These are phyloP conservation scores for Parazoanthus darwini DNA, from an alignment of 92 coral and sea anemone genomes.

Conservation along the genomic window DNA sequence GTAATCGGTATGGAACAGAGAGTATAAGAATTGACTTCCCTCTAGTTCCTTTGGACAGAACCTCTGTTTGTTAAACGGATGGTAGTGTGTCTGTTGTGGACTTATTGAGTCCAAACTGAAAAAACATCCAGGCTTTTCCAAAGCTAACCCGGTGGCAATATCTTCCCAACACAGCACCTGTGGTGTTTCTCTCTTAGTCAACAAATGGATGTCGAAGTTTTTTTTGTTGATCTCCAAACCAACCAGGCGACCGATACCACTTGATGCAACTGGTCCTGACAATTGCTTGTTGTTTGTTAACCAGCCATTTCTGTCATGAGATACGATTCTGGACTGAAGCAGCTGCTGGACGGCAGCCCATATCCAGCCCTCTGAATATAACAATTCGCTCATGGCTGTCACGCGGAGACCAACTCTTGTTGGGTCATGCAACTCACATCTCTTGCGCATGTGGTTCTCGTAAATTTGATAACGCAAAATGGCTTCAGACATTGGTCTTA, in stretches of 20 bases:
- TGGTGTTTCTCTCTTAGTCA: conserved; percentile 16
- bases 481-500: conserved; percentile 44
- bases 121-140: conserved; percentile 39
- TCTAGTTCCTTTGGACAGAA: conserved; percentile 36
- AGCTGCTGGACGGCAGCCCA: conserved; percentile 48
- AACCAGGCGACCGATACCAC: conserved; percentile 42
- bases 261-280: conserved; percentile 39
- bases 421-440: conserved; percentile 39
- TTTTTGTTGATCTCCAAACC: conserved; percentile 46
- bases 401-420: conserved; percentile 39
- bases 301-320: conserved; percentile 47
- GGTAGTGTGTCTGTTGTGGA: conserved; percentile 43
- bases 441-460: conserved; percentile 46
- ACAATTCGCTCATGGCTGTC: conserved; percentile 49
- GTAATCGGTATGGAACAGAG: conserved; percentile 56
- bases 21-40: conserved; percentile 36
- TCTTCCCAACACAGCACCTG: conserved; percentile 48
- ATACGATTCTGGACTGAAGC: conserved; percentile 30
- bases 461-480: conserved; percentile 44
- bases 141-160: conserved; percentile 43
- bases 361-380: conserved; percentile 33
- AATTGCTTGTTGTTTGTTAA: neutral
- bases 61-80: conserved; percentile 42
- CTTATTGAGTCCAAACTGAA: conserved; percentile 41
- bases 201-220: conserved; percentile 16